Evolutionary conservation across 2,888 invertebrate species (phyloP).

Genomic region (Neoaliturus tenellus): DNA sequence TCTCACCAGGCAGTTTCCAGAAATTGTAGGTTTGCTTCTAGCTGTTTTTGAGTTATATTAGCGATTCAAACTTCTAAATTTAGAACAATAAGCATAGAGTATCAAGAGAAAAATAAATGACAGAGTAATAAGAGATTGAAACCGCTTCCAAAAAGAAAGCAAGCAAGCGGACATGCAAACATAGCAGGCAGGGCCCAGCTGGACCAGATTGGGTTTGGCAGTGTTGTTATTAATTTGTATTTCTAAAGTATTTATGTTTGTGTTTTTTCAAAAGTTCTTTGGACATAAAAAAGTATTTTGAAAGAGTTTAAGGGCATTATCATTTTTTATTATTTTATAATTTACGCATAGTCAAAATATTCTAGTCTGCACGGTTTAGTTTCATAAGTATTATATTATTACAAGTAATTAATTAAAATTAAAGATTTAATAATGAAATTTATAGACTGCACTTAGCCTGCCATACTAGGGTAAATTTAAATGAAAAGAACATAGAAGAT

Average conservation of each 20-base stretch:
- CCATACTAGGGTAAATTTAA: background rate
- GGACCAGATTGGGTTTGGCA: slow-evolving; percentile 34
- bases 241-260: too few relatives aligned
- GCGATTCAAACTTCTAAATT: background rate
- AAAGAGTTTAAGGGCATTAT: too few relatives aligned
- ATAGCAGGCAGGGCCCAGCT: slow-evolving; percentile 16
- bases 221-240: background rate
- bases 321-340: too few relatives aligned
- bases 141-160: slow-evolving; percentile 62
- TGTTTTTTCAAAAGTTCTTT: too few relatives aligned
- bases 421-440: too few relatives aligned
- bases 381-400: too few relatives aligned
- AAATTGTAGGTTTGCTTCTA: background rate
- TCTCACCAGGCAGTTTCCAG: background rate
- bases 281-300: too few relatives aligned
- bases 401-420: background rate
- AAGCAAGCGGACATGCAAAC: background rate
- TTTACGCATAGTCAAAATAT: too few relatives aligned
- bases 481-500: background rate
- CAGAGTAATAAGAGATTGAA: slow-evolving; percentile 55
- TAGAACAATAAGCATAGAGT: background rate
- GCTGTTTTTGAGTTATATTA: background rate
- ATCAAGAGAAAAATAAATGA: slow-evolving; percentile 12
- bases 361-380: too few relatives aligned
- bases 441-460: background rate